Percentiles rank a stretch among this genome's conserved stretches.
These are phyloP conservation scores for Epicampocera succincta DNA, from an alignment of 2,888 invertebrate genomes.

Conservation along the genomic window DNA sequence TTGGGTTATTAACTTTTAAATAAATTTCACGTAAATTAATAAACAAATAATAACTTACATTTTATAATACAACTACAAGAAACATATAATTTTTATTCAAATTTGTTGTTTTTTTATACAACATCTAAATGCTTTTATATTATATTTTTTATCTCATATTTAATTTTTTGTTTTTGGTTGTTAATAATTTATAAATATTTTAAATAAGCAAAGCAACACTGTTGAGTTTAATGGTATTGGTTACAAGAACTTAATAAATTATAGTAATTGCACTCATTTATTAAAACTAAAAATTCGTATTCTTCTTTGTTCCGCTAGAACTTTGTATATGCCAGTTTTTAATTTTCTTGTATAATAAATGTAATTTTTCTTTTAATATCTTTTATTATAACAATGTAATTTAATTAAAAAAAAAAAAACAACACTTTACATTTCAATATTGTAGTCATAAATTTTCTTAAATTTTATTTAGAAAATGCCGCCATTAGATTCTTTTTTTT, in stretches of 20 bases:
- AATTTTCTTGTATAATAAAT: conserved; percentile 1
- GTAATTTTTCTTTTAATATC: not conserved
- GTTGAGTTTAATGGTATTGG: conserved; percentile 25
- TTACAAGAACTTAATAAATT: conserved; percentile 23
- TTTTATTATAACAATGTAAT: conserved; percentile 32
- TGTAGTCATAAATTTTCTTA: conserved; percentile 43
- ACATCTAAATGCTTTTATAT: not conserved
- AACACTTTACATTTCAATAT: conserved; percentile 33
- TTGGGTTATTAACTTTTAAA: not conserved
- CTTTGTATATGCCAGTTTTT: conserved; percentile 1
- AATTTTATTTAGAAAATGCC: conserved; percentile 44
- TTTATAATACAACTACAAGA: conserved; percentile 23
- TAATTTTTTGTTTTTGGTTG: conserved; percentile 3
- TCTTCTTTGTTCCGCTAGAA: conserved; percentile 16
- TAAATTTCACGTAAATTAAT: not conserved
- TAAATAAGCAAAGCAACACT: conserved; percentile 4
- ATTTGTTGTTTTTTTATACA: conserved; percentile 18
- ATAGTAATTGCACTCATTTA: conserved; percentile 43
- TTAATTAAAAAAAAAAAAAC: conserved; percentile 35
- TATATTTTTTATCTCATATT: not conserved
- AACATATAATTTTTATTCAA: conserved; percentile 10
- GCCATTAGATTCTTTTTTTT: conserved; percentile 29
- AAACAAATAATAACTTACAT: conserved; percentile 42
- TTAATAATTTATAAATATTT: not conserved
- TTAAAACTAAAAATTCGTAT: conserved; percentile 20